Evolutionary conservation across 2,113 vertebrate genomes (phyloP).

Genomic region (Labeo catla): DNA sequence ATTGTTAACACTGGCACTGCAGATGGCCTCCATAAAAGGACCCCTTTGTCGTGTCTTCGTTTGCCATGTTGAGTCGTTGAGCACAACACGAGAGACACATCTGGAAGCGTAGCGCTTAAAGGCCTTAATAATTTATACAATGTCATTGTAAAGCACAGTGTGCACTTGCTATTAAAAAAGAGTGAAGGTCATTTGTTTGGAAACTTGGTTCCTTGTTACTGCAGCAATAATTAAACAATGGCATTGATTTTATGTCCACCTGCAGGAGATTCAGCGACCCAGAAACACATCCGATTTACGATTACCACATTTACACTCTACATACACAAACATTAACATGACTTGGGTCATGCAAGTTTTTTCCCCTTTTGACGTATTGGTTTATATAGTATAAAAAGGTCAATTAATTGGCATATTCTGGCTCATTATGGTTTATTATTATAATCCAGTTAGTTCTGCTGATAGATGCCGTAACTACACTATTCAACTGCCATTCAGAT

Average conservation of each 20-base stretch:
- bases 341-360: neutral
- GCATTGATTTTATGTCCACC: constrained; percentile 3
- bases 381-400: neutral
- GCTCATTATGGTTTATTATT: neutral
- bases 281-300: neutral
- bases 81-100: constrained; percentile 11
- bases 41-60: neutral
- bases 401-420: neutral
- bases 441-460: neutral
- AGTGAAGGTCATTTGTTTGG: constrained; percentile 29
- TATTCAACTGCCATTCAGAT: neutral
- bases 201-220: neutral
- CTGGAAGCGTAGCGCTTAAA: neutral
- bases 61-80: constrained; percentile 21
- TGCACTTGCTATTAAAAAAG: constrained; percentile 12
- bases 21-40: constrained; percentile 10
- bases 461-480: neutral
- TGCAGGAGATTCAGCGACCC: neutral
- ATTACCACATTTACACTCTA: neutral
- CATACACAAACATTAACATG: neutral
- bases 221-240: constrained; percentile 34
- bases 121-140: constrained; percentile 15
- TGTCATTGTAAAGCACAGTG: constrained; percentile 10
- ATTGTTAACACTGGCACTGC: constrained; percentile 3
- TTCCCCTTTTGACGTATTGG: neutral